Percentiles rank a stretch among this genome's conserved stretches.
These are phyloP conservation scores for Melieria omissa DNA, from an alignment of 2,888 invertebrate genomes.

Conservation along the genomic window DNA sequence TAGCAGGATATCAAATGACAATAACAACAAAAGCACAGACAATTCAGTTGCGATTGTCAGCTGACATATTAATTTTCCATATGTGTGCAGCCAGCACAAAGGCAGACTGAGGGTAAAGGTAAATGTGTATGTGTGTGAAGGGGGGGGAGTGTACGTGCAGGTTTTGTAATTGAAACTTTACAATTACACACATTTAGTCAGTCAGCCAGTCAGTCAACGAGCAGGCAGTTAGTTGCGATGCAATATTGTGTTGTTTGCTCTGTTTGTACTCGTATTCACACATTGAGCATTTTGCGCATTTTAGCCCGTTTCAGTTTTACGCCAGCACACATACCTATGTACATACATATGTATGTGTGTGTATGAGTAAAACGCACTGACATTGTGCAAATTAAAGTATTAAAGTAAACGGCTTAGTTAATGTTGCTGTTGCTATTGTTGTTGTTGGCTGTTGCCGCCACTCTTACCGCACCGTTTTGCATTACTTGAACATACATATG, in stretches of 20 bases:
- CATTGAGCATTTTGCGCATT: background rate
- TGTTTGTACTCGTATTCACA: background rate
- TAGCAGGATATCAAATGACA: conserved; percentile 33
- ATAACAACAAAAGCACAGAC: background rate
- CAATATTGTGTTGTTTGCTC: background rate
- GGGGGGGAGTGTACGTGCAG: background rate
- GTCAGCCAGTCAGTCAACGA: no score
- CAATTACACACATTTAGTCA: background rate
- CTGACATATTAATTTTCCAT: background rate
- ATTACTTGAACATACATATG: no score
- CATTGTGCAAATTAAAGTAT: conserved; percentile 31
- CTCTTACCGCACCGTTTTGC: no score
- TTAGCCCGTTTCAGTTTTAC: background rate
- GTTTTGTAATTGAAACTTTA: conserved; percentile 23
- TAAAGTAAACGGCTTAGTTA: background rate
- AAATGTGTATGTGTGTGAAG: background rate
- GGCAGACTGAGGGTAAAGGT: background rate
- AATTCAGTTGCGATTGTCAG: background rate
- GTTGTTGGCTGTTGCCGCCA: no score
- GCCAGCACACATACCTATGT: background rate
- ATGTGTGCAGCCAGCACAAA: background rate
- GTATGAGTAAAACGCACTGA: conserved; percentile 16
- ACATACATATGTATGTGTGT: background rate
- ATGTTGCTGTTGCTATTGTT: no score
- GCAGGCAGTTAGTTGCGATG: background rate